Conservation (phyloP, 2,797 vertebrate species). For the Platalea minor region DNA sequence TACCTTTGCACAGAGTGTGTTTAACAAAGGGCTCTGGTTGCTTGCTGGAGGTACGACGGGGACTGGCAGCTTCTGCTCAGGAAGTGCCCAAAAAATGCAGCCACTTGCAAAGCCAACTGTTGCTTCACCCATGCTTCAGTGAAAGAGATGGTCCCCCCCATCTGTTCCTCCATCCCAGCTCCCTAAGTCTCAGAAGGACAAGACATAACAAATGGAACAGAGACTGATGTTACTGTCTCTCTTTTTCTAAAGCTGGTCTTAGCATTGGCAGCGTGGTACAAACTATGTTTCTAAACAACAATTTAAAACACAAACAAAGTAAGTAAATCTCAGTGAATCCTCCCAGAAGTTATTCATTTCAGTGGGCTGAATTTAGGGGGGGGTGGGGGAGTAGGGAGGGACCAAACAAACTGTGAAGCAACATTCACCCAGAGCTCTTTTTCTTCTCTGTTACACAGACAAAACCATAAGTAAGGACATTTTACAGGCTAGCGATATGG, state of each 20-base stretch:
- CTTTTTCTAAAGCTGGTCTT: not conserved
- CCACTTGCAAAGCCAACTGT: not conserved
- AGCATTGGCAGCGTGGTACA: not conserved
- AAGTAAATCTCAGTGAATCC: not conserved
- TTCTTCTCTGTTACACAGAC: not conserved
- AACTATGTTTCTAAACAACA: not conserved
- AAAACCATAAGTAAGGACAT: not conserved
- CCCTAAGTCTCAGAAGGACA: not conserved
- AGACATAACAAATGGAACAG: not conserved
- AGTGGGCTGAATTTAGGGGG: not conserved
- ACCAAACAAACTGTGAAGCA: not conserved
- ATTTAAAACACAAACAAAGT: not conserved
- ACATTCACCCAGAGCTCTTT: not conserved
- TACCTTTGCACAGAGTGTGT: not conserved
- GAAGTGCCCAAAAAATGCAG: not conserved
- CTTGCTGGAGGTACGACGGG: not conserved
- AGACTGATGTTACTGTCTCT: not conserved
- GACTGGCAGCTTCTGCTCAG: not conserved
- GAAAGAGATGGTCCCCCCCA: not conserved
- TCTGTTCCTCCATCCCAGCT: not conserved
- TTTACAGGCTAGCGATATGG: not conserved
- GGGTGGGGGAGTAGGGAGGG: fast-evolving
- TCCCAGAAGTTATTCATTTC: not conserved
- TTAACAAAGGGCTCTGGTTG: not conserved
- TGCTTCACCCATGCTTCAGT: not conserved